Evolutionary conservation across 2,797 vertebrate genomes (phyloP).

Genomic region (Sebastes vulpes): DNA sequence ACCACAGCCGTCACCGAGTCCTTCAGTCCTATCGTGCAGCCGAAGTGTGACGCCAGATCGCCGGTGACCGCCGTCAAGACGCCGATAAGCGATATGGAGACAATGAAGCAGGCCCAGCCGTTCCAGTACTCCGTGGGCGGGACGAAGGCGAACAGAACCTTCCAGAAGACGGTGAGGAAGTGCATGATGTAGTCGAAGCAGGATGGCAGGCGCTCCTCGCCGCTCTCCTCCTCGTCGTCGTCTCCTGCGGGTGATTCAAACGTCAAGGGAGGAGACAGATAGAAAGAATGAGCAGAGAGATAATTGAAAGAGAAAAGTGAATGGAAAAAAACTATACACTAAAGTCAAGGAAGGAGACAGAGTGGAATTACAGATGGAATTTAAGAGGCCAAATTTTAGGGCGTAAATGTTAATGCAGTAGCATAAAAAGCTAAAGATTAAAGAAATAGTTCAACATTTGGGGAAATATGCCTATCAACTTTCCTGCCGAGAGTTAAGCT

Average conservation of each 20-base stretch:
- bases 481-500: background rate
- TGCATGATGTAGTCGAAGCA: constrained; percentile 95
- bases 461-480: too few species aligned
- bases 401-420: too few species aligned
- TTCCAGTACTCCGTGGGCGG: constrained; percentile 93
- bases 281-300: too few species aligned
- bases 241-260: constrained; percentile 78
- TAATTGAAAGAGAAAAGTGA: too few species aligned
- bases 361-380: too few species aligned
- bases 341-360: too few species aligned
- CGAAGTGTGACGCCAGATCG: constrained; percentile 90
- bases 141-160: constrained; percentile 90
- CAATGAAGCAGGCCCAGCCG: constrained; percentile 92
- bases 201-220: constrained; percentile 90
- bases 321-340: too few species aligned
- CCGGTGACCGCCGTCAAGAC: constrained; percentile 89
- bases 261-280: background rate
- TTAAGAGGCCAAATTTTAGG: too few species aligned
- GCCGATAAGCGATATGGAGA: constrained; percentile 90
- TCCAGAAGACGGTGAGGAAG: constrained; percentile 93
- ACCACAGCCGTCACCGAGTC: constrained; percentile 91
- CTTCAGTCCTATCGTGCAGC: constrained; percentile 91
- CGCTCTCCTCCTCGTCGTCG: constrained; percentile 90
- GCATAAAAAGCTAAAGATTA: too few species aligned
- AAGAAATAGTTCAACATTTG: too few species aligned